Percentiles rank a stretch among this genome's conserved stretches.
Conservation (phyloP, 2,797 vertebrate species). For the Coregonus ussuriensis region DNA sequence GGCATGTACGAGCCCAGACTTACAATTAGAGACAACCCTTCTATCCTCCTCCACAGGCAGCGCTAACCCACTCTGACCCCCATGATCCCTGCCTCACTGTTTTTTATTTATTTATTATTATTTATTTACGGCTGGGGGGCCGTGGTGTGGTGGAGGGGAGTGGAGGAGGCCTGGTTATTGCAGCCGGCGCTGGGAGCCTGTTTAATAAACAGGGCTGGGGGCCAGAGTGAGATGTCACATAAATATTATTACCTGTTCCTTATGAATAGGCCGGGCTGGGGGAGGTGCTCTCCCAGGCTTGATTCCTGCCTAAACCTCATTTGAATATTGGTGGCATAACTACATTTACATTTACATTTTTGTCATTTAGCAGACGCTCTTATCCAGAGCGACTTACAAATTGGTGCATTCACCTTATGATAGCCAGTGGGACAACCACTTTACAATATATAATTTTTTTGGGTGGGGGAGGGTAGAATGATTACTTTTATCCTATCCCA, state of each 20-base stretch:
- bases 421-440: no score
- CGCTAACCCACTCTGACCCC: background rate
- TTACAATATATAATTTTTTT: no score
- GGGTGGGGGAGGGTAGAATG: no score
- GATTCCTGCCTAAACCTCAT: slow-evolving; percentile 53
- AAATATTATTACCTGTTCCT: slow-evolving; percentile 72
- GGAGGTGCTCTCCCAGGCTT: slow-evolving; percentile 40
- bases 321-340: slow-evolving; percentile 47
- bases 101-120: no score
- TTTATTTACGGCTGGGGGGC: slow-evolving; percentile 19
- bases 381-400: no score
- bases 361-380: no score
- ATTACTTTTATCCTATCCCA: no score
- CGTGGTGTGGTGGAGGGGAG: background rate
- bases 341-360: no score
- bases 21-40: slow-evolving; percentile 32
- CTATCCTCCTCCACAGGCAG: slow-evolving; percentile 4
- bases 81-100: background rate
- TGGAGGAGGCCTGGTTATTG: slow-evolving; percentile 61
- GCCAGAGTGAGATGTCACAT: slow-evolving; percentile 66
- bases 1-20: slow-evolving; percentile 45
- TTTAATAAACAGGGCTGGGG: slow-evolving; percentile 67
- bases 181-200: slow-evolving; percentile 53
- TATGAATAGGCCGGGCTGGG: slow-evolving; percentile 68
- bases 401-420: no score